Evolutionary conservation across 1,140 invertebrate species (phyloP).

Genomic region (Geopemphigus sp.): DNA sequence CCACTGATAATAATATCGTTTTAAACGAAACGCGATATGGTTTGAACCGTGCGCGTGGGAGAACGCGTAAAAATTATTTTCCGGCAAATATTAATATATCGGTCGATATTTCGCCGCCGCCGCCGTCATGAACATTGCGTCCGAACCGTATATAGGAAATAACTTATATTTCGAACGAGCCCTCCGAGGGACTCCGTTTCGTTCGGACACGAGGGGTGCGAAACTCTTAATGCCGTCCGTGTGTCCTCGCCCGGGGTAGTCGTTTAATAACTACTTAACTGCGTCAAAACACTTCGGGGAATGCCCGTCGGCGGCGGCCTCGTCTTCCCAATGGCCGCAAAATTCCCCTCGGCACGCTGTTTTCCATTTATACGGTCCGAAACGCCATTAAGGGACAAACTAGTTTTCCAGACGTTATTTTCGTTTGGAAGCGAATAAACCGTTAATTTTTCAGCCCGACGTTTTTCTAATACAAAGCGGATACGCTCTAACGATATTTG

Average conservation of each 20-base stretch:
- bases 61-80: too few species aligned
- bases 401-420: too few species aligned
- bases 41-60: too few species aligned
- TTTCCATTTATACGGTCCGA: constrained; percentile 30
- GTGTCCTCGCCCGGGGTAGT: not conserved
- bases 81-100: too few species aligned
- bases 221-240: not conserved
- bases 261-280: constrained; percentile 39
- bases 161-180: not conserved
- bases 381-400: not conserved
- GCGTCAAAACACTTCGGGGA: constrained; percentile 19
- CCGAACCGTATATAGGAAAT: not conserved
- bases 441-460: too few species aligned
- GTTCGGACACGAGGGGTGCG: not conserved
- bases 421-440: too few species aligned
- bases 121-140: too few species aligned
- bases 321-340: constrained; percentile 18
- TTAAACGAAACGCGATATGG: too few species aligned
- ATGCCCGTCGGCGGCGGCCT: not conserved
- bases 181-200: not conserved
- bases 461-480: too few species aligned
- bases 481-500: too few species aligned
- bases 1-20: too few species aligned
- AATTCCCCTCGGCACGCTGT: constrained; percentile 23
- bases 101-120: too few species aligned